A percentile compares a stretch with the other conserved stretches of the same genome.
These are phyloP conservation scores for Tupaia chinensis DNA, from an alignment of 2,113 vertebrate genomes.

Conservation along the genomic window DNA sequence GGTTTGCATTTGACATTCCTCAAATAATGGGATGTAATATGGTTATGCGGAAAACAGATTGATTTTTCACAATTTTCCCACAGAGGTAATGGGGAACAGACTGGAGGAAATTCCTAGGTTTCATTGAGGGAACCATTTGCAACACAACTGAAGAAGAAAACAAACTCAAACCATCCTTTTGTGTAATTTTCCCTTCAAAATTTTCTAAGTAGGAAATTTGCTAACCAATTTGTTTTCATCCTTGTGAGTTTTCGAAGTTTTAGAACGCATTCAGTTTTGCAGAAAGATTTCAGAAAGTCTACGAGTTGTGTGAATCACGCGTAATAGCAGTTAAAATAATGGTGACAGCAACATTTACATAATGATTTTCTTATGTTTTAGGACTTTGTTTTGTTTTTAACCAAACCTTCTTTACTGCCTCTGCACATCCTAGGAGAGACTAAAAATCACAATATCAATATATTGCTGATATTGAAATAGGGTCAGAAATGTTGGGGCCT, in stretches of 20 bases:
- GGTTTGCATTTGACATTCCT: constrained; percentile 82
- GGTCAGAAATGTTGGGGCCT: not conserved
- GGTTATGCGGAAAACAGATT: constrained; percentile 82
- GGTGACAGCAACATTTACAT: not conserved
- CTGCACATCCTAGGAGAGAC: not conserved
- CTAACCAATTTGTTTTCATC: constrained; percentile 78
- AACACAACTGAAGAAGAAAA: constrained; percentile 79
- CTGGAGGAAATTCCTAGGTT: constrained; percentile 80
- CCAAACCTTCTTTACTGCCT: not conserved
- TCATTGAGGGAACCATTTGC: constrained; percentile 74
- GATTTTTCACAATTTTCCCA: constrained; percentile 83
- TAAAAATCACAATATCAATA: not conserved
- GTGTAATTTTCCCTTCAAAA: constrained; percentile 77
- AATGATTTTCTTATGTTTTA: constrained; percentile 10
- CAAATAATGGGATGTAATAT: constrained; percentile 82
- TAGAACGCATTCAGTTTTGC: constrained; percentile 31
- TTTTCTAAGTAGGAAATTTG: constrained; percentile 80
- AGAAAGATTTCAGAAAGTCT: constrained; percentile 46
- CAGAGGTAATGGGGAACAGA: constrained; percentile 83
- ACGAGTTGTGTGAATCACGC: not conserved
- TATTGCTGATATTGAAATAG: not conserved
- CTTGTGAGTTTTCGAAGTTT: constrained; percentile 69
- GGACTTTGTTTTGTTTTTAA: not conserved
- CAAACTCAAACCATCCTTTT: constrained; percentile 82
- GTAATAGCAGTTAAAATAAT: constrained; percentile 41